phyloP scores from a whole-genome alignment of 2,113 vertebrate genomes.

The Pica pica region DNA sequence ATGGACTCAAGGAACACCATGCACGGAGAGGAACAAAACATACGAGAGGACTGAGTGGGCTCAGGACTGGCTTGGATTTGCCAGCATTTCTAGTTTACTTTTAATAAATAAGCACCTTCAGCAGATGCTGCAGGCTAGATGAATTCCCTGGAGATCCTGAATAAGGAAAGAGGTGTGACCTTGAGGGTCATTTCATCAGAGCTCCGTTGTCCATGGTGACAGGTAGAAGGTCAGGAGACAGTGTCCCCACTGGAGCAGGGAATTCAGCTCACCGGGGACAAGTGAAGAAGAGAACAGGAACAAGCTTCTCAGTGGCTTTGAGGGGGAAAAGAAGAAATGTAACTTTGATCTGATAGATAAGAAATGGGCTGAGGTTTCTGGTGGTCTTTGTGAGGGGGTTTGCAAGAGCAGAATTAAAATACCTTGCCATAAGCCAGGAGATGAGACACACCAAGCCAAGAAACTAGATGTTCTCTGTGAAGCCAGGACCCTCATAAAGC shows the following conservation, averaged over 20 bases:
- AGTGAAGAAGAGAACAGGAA: background rate
- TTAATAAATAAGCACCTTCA: background rate
- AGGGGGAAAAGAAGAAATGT: background rate
- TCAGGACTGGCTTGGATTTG: background rate
- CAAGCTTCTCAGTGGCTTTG: background rate
- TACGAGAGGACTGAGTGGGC: background rate
- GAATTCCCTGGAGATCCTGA: background rate
- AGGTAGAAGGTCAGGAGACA: background rate
- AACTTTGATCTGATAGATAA: background rate
- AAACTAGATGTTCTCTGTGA: background rate
- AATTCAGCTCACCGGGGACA: fast-evolving
- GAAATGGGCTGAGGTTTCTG: background rate
- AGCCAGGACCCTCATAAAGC: background rate
- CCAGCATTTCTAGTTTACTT: background rate
- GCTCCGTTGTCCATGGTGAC: background rate
- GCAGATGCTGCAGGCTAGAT: background rate
- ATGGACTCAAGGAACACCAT: background rate
- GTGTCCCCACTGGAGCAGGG: background rate
- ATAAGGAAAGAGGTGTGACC: background rate
- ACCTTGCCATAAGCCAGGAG: background rate
- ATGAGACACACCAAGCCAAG: background rate
- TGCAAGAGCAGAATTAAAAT: background rate
- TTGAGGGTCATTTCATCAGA: background rate
- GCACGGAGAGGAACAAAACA: background rate
- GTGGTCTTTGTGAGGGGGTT: background rate